Evolutionary conservation across 2,797 vertebrate genomes (phyloP).

Genomic region (Phrynocephalus vlangalii): DNA sequence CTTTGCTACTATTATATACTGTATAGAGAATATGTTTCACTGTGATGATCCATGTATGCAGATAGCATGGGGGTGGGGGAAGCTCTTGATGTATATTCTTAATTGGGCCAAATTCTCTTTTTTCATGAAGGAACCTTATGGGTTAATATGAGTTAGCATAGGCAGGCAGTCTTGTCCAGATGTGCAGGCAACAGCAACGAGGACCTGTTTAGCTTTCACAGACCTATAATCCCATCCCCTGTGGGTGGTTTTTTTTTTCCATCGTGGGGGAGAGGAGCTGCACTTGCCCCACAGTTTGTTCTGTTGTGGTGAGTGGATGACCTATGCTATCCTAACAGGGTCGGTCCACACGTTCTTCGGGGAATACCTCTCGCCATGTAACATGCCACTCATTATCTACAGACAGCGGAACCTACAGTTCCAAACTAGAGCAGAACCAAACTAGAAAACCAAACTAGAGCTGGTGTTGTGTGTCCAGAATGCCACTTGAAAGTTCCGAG

Average conservation of each 20-base stretch:
- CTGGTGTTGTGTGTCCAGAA: not conserved
- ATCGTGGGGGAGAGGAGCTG: not conserved
- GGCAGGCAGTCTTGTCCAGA: not conserved
- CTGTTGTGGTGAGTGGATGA: not conserved
- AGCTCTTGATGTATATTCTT: not conserved
- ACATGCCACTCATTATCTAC: not conserved
- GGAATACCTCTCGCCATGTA: not conserved
- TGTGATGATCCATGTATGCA: not conserved
- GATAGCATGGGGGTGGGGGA: not conserved
- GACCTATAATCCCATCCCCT: not conserved
- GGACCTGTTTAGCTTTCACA: not conserved
- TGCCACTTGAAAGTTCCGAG: not conserved
- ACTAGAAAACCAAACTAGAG: not conserved
- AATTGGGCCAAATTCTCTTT: not conserved
- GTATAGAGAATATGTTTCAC: not conserved
- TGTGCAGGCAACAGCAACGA: not conserved
- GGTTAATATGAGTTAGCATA: not conserved
- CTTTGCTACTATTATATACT: not conserved
- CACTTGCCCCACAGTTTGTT: not conserved
- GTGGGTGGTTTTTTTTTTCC: not conserved
- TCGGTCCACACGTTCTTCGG: not conserved
- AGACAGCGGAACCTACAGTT: not conserved
- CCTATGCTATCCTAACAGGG: not conserved
- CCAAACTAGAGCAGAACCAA: not conserved
- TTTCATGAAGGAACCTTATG: not conserved